Evolutionary conservation across 2,797 vertebrate species (phyloP).

Genomic region (Myioborus melanocephalus): DNA sequence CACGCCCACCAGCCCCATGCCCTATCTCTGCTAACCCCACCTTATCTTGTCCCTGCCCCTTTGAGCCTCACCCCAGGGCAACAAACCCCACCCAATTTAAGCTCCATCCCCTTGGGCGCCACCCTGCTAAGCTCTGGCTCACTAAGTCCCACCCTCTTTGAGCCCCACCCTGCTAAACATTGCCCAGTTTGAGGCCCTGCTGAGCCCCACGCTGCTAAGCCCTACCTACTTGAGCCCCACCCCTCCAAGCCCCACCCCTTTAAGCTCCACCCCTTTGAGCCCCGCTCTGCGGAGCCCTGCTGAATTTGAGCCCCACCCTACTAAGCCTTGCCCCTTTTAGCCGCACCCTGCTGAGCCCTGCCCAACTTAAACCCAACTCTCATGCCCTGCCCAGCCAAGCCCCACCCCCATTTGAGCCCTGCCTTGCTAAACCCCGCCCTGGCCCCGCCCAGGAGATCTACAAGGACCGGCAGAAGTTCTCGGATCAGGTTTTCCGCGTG

Average conservation of each 20-base stretch:
- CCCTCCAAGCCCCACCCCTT: accelerated
- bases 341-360: neutral
- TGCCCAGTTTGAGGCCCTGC: neutral
- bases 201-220: neutral
- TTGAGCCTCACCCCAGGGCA: neutral
- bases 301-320: neutral
- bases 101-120: neutral
- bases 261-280: neutral
- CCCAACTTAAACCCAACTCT: neutral
- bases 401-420: neutral
- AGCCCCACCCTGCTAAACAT: neutral
- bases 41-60: neutral
- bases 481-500: slow-evolving; percentile 94
- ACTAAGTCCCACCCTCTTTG: neutral
- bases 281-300: accelerated
- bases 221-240: too few species aligned
- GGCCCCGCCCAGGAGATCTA: slow-evolving; percentile 84
- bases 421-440: accelerated
- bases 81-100: accelerated
- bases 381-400: neutral
- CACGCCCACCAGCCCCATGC: neutral
- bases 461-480: slow-evolving; percentile 96
- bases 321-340: neutral
- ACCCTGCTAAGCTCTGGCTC: too few species aligned
- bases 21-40: neutral